Evolutionary conservation across 1,140 invertebrate species (phyloP).

Genomic region (Drosophila watanabei): DNA sequence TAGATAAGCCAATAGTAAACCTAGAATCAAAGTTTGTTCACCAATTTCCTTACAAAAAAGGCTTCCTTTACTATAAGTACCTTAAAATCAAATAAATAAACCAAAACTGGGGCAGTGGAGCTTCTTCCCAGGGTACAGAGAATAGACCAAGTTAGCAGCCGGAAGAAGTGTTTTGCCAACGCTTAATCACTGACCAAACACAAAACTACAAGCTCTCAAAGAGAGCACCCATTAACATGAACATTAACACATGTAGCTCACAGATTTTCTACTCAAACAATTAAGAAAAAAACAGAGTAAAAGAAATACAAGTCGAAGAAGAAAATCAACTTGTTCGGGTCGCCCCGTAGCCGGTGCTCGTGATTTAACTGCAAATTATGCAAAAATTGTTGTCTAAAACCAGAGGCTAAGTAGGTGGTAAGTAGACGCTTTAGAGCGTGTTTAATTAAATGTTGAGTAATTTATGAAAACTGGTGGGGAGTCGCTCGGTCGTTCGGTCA

Average conservation of each 20-base stretch:
- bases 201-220: constrained; percentile 5
- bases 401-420: constrained; percentile 82
- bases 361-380: constrained; percentile 81
- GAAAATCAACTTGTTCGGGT: constrained; percentile 64
- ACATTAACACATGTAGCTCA: constrained; percentile 61
- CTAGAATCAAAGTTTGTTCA: too few relatives aligned
- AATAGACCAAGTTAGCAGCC: constrained; percentile 2
- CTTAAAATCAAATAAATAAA: neutral
- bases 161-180: constrained; percentile 37
- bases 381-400: constrained; percentile 83
- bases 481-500: neutral
- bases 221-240: constrained; percentile 54
- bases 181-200: constrained; percentile 35
- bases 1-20: neutral
- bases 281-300: constrained; percentile 28
- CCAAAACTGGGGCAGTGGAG: neutral
- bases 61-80: too few relatives aligned
- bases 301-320: constrained; percentile 26
- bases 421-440: constrained; percentile 82
- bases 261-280: constrained; percentile 46
- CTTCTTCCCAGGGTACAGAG: constrained; percentile 13
- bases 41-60: neutral
- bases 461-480: constrained; percentile 67
- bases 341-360: constrained; percentile 33
- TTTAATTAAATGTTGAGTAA: constrained; percentile 84